Evolutionary conservation across 2,888 invertebrate species (phyloP).

Genomic region (Tetheella fluctuosa): DNA sequence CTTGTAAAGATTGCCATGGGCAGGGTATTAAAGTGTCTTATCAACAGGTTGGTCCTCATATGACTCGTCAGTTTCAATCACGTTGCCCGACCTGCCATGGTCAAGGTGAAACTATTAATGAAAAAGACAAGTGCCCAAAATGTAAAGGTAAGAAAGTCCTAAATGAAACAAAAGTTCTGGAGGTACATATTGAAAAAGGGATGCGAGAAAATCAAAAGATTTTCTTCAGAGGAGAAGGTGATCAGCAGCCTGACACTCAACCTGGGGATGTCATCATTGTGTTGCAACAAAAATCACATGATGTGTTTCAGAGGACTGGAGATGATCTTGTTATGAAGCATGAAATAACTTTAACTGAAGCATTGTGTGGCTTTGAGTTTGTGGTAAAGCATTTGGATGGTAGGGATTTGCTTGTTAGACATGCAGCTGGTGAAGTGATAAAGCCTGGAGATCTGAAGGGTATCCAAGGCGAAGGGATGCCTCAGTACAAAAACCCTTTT

Average conservation of each 20-base stretch:
- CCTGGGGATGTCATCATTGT: conserved; percentile 96
- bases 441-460: conserved; percentile 92
- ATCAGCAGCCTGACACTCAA: conserved; percentile 93
- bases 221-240: conserved; percentile 93
- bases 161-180: conserved; percentile 92
- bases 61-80: conserved; percentile 86
- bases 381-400: conserved; percentile 95
- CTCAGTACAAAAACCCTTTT: conserved; percentile 91
- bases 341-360: conserved; percentile 92
- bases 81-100: conserved; percentile 87
- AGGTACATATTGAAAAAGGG: conserved; percentile 95
- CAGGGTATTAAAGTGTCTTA: conserved; percentile 90
- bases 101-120: conserved; percentile 89
- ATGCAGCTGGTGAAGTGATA: conserved; percentile 91
- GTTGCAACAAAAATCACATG: conserved; percentile 91
- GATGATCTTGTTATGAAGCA: conserved; percentile 90
- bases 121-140: conserved; percentile 91
- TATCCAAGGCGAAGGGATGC: conserved; percentile 95
- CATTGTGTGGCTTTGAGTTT: conserved; percentile 94
- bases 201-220: conserved; percentile 95
- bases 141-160: conserved; percentile 94
- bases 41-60: conserved; percentile 87
- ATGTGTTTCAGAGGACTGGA: conserved; percentile 90
- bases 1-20: conserved; percentile 91
- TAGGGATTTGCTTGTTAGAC: conserved; percentile 90